Evolutionary conservation across 2,113 vertebrate genomes (phyloP), one percentile per base, ranked within the genome.

Genomic region (Larimichthys polyactis): DNA sequence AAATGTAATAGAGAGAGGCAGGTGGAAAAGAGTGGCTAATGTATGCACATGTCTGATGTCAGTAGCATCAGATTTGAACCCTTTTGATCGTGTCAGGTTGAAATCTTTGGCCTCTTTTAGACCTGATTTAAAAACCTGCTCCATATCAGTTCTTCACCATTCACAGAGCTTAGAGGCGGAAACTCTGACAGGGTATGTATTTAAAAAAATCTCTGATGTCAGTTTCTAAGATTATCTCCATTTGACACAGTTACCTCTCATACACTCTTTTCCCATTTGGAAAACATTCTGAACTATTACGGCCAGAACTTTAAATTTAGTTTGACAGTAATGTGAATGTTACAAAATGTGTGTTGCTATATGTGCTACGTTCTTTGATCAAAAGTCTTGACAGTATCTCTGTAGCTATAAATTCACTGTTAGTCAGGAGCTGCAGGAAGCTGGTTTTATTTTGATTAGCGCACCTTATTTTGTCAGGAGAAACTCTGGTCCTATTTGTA

Each of bases 81-180:
- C 24, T 40, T 84, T 79, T 87, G 75, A 90, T 88, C 67, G 6
- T 51, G 19, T 48, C 60, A 27, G 60, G 29, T 68, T 85, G 60
- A 55, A 55, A 9, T 36, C 71, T 85, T 63, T 60, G 62, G 75
- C 8, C n/a, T n/a, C 71, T 68, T 85, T n/a, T 11, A 29, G 63
- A 49, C 40, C 40, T 46, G 14, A 52, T 10, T 72, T 57, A 49
- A 87, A 72, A 72, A 20, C 11, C 48, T 27, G 43, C 43, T 70
- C 44, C 57, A 29, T 46, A 52, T 81, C 71, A 72, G 27, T 52
- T 32, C 51, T 24, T 72, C 3, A 20, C 27, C 67, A 48, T 71
- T 81, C 51, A 59, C 44, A 78, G 32, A 54, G 62, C 48, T 86
- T 36, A 43, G 36, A 69, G 22, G 27, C 54, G 19, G 48, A 78